These are phyloP conservation scores for Agonum fuliginosum DNA, from an alignment of 2,888 invertebrate species.

Conservation along the genomic window DNA sequence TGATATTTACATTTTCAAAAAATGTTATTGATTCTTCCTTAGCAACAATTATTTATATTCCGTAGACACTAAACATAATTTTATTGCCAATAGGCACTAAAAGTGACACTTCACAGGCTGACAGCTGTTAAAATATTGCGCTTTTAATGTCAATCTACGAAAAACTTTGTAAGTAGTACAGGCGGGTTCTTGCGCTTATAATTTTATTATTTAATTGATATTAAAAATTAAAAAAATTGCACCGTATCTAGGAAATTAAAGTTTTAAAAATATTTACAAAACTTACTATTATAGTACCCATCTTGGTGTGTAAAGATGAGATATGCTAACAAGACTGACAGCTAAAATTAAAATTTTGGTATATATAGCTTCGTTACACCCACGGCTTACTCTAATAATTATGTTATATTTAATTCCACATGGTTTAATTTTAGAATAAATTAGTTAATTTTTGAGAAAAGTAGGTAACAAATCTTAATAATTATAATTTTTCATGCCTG, in stretches of 20 bases:
- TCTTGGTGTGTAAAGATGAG: constrained; percentile 30
- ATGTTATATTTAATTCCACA: constrained; percentile 11
- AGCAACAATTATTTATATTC: too few relatives aligned
- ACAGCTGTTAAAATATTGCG: too few relatives aligned
- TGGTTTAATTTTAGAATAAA: constrained; percentile 33
- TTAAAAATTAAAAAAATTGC: too few relatives aligned
- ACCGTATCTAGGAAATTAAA: too few relatives aligned
- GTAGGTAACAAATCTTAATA: constrained; percentile 15
- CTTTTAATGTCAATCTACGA: too few relatives aligned
- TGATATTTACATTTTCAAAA: too few relatives aligned
- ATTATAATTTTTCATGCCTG: background rate
- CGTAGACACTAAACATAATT: too few relatives aligned
- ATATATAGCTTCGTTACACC: constrained; percentile 42
- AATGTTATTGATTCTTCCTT: too few relatives aligned
- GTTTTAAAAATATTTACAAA: background rate
- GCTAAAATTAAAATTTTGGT: constrained; percentile 16
- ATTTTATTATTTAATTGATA: background rate
- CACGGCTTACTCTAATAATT: constrained; percentile 31
- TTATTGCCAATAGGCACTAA: too few relatives aligned
- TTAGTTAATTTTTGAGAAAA: constrained; percentile 32
- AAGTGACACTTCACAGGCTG: too few relatives aligned
- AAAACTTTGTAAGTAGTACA: too few relatives aligned
- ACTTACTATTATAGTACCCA: constrained; percentile 35
- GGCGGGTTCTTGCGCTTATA: too few relatives aligned
- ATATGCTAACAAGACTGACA: constrained; percentile 37